Evolutionary conservation across 1,140 invertebrate species (phyloP), one percentile per base, ranked within the genome.

Genomic region (Bombus waltoni): DNA sequence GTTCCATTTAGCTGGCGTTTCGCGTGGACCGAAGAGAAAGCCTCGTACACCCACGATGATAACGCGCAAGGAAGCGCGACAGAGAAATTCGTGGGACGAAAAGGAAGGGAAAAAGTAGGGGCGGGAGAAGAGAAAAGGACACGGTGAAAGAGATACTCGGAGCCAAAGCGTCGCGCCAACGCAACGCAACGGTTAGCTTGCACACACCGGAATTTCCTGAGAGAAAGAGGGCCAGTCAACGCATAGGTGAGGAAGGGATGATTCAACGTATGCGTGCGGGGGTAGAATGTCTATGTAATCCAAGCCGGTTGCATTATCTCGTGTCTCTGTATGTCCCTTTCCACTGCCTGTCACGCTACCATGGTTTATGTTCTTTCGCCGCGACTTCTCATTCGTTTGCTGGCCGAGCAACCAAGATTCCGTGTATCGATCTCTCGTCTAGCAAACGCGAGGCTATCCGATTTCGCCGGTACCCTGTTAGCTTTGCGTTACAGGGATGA

Each of bases 1-100:
- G 78, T 85, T 89, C 85, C 88, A 87, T 81, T 87, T 81, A 81
- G 38, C 80, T 71, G 44, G 75, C 57, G 80, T 78, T 86, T 66
- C 82, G 40, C 77, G 70, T 75, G 44, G 9, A 32, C 81, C 59
- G 40, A 76, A n/a, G 35, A 71, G 70, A 74, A 65, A 59, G 42
- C 18, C 28, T 1, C 35, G 28, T 22, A 9, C 15, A 35, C n/a
- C 25, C 15, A 13, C 32, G 65, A 32, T 11, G 59, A 62, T 62
- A 62, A 62, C 59, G 28, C 22, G 10, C 11, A n/a, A 28, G 11
- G 59, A 18, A 40, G 25, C 40, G 38, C 22, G 40, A n/a, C 70
- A 42, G 25, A 35, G 47, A 47, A 35, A 62, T 59, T 42, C 66
- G 74, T 6, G 6, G 47, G n/a, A 28, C 57, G 74, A 32, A 65